Evolutionary conservation across 2,113 vertebrate genomes (phyloP), one percentile per base, ranked within the genome.

Genomic region (Larimichthys polyactis): DNA sequence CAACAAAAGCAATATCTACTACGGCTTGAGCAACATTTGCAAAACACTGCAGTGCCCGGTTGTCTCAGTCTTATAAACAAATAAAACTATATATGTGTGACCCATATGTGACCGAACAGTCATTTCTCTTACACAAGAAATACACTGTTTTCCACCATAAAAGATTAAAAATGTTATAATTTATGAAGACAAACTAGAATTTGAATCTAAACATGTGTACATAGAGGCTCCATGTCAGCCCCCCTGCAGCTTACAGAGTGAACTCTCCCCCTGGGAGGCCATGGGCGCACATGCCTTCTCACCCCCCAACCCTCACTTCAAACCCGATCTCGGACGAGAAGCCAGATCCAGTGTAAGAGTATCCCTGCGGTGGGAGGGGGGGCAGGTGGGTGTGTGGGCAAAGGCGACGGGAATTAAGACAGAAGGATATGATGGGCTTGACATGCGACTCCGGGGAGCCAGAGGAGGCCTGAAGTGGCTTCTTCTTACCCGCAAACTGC

Each of bases 361-460:
- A 87, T 84, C 78, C 2, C 3, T 3, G 49, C 8, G 2, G 20
- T 16, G 71, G 71, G 64, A 44, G 17, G 36, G 36, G 55, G 67
- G 69, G 27, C 14, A 2, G 52, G 62, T 8, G 48, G 51, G 66
- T 75, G 66, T 27, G 27, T 44, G 58, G 44, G 80, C 66, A 19
- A 51, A 27, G 58, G 24, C 22, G 27, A 15, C 29, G 16, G 60
- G 75, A 79, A 86, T 90, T 79, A 82, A 89, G 87, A 85, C 32
- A 60, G 82, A 63, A 75, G 84, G 78, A 75, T 84, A 19, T 71
- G 86, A 87, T 70, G 87, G 69, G 68, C 62, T 49, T 73, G 88
- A 87, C 62, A 75, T 86, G 70, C n/a, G 59, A 79, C 82, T 75
- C 82, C 19, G 43, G 60, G 81, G 79, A 73, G 70, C 54, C 27